Percentiles rank a stretch among this genome's conserved stretches.
Evolutionary conservation across 2,113 vertebrate genomes (phyloP).

Genomic region (Salminus brasiliensis): DNA sequence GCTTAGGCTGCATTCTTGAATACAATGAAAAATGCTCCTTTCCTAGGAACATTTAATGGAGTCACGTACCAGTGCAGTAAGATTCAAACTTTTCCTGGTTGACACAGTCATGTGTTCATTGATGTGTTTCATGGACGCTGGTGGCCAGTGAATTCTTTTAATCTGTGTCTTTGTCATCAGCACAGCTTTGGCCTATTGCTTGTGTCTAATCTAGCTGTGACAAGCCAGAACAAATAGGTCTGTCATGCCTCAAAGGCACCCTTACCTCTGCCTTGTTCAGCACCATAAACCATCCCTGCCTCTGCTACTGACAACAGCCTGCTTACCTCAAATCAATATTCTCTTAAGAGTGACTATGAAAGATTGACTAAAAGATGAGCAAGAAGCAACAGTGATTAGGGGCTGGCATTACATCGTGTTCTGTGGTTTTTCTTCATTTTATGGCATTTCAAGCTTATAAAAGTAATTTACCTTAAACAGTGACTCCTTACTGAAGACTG

Average conservation of each 20-base stretch:
- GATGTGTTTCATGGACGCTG: constrained; percentile 39
- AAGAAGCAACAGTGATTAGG: neutral
- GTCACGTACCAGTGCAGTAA: neutral
- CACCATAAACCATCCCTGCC: constrained; percentile 9
- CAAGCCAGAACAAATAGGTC: constrained; percentile 21
- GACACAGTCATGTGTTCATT: constrained; percentile 39
- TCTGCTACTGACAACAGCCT: neutral
- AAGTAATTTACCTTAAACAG: too few species aligned
- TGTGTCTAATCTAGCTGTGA: neutral
- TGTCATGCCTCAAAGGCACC: constrained; percentile 8
- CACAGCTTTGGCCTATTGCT: neutral
- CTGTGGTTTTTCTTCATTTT: too few species aligned
- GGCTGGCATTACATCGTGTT: too few species aligned
- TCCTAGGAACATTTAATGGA: neutral
- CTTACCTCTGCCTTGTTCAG: constrained; percentile 6
- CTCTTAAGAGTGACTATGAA: neutral
- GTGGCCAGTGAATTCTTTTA: constrained; percentile 16
- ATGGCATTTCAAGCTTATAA: too few species aligned
- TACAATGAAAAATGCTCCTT: neutral
- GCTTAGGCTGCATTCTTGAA: neutral
- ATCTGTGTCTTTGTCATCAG: constrained; percentile 36
- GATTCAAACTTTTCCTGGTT: constrained; percentile 21
- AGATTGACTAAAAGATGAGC: neutral
- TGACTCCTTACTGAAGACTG: too few species aligned
- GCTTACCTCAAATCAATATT: neutral